These are phyloP conservation scores for Epirrhoe alternata DNA, from an alignment of 2,888 invertebrate species.

Conservation along the genomic window DNA sequence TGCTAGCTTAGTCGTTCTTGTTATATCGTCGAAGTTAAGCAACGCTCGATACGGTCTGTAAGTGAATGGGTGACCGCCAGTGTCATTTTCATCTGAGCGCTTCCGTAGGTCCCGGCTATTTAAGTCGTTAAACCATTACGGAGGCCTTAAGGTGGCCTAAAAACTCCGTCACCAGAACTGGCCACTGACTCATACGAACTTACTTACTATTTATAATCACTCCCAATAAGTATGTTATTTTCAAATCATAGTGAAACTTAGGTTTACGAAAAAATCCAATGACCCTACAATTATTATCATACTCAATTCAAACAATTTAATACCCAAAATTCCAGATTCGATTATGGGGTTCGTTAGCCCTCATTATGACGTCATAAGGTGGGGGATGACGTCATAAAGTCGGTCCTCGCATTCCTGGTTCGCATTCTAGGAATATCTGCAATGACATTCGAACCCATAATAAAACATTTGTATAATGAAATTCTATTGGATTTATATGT, in stretches of 20 bases:
- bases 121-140: no score
- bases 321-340: constrained; percentile 33
- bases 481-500: constrained; percentile 42
- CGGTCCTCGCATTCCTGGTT: constrained; percentile 53
- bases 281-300: background rate
- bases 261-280: background rate
- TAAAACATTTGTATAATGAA: constrained; percentile 43
- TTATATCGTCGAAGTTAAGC: no score
- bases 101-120: no score
- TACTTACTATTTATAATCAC: no score
- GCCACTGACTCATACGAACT: no score
- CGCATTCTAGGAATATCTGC: constrained; percentile 53
- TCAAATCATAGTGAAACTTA: background rate
- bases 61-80: no score
- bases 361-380: constrained; percentile 28
- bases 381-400: constrained; percentile 24
- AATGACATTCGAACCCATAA: constrained; percentile 42
- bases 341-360: constrained; percentile 9
- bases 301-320: constrained; percentile 6
- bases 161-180: no score
- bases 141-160: no score
- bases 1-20: no score
- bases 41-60: no score
- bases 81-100: no score
- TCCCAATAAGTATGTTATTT: no score